Conservation (phyloP, 1,140 invertebrate species). For the Procambarus virginalis region DNA sequence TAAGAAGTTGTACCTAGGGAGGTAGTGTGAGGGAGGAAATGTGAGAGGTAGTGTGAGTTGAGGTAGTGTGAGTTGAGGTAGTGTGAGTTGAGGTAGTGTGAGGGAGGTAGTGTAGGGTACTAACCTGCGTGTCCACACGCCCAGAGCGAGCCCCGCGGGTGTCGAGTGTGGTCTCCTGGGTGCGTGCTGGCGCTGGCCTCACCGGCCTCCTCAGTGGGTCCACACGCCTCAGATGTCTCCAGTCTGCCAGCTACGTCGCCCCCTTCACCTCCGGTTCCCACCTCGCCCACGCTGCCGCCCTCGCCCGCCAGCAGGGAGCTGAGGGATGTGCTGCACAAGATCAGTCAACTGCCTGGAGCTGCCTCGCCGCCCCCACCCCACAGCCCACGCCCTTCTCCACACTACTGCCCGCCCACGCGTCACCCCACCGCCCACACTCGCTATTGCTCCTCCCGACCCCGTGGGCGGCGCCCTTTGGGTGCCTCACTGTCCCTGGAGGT, state of each 20-base stretch:
- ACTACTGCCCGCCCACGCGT: neutral
- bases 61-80: neutral
- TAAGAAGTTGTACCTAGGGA: no score
- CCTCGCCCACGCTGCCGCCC: conserved; percentile 50
- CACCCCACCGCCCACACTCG: neutral
- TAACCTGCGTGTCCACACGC: neutral
- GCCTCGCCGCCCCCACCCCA: conserved; percentile 19
- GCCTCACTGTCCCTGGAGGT: conserved; percentile 55
- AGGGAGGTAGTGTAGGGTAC: neutral
- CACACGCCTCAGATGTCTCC: conserved; percentile 56
- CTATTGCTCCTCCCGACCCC: conserved; percentile 10
- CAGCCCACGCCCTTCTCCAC: neutral
- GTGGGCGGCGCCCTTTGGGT: conserved; percentile 22
- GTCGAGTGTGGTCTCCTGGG: conserved; percentile 43
- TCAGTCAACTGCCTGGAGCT: conserved; percentile 56
- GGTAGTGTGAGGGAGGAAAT: neutral
- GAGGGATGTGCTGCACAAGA: conserved; percentile 53
- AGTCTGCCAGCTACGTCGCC: conserved; percentile 57
- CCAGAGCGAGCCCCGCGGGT: conserved; percentile 27
- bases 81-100: neutral
- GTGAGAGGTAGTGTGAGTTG: neutral
- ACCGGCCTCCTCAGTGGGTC: conserved; percentile 53
- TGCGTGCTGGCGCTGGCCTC: conserved; percentile 46
- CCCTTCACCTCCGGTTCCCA: conserved; percentile 58
- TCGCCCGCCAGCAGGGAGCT: conserved; percentile 47